These are phyloP conservation scores for Thalpophila matura DNA, from an alignment of 2,888 invertebrate species.

Conservation along the genomic window DNA sequence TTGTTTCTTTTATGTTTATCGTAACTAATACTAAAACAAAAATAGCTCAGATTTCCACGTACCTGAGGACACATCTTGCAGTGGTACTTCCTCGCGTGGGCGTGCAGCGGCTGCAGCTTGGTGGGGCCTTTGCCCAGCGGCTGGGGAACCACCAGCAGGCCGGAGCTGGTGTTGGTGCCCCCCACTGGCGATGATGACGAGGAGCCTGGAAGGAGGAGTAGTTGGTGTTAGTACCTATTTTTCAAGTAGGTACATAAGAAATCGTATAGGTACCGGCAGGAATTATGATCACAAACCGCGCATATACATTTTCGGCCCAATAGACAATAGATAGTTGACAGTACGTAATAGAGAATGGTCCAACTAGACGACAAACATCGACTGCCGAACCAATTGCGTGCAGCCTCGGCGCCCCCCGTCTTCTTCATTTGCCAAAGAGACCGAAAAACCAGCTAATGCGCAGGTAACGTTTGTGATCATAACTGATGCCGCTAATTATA, in stretches of 20 bases:
- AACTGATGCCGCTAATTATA: too few relatives aligned
- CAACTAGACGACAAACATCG: too few relatives aligned
- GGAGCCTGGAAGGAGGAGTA: constrained; percentile 80
- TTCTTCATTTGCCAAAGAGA: too few relatives aligned
- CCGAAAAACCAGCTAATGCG: too few relatives aligned
- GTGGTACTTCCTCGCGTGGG: constrained; percentile 95
- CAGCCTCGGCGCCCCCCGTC: too few relatives aligned
- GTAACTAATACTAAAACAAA: neutral
- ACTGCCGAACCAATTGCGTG: too few relatives aligned
- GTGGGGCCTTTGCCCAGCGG: constrained; percentile 93
- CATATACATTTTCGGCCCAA: too few relatives aligned
- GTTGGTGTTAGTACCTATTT: neutral
- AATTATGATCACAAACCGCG: too few relatives aligned
- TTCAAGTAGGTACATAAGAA: neutral
- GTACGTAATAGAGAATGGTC: too few relatives aligned
- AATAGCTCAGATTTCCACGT: constrained; percentile 80
- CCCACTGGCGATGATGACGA: constrained; percentile 87
- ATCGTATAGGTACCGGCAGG: too few relatives aligned
- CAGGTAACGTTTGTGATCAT: too few relatives aligned
- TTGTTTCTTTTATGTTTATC: neutral
- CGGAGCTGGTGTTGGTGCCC: constrained; percentile 84
- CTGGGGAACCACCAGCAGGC: constrained; percentile 96
- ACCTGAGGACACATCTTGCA: constrained; percentile 99
- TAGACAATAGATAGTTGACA: too few relatives aligned
- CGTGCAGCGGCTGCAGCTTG: constrained; percentile 85